phyloP scores from a whole-genome alignment of 1,140 invertebrate genomes.

The Maconellicoccus hirsutus region DNA sequence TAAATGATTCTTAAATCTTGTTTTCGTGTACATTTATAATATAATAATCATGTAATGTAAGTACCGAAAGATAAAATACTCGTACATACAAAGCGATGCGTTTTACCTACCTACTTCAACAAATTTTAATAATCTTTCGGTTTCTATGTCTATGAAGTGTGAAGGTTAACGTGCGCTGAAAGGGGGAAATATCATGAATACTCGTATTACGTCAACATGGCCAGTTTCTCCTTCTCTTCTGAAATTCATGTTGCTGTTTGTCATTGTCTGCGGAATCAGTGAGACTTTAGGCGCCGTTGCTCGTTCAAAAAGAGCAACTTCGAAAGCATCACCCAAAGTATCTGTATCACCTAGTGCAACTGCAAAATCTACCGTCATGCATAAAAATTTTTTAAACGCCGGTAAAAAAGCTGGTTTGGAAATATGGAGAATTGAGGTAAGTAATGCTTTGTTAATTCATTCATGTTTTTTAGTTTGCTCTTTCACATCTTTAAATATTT shows the following conservation, averaged over 20 bases:
- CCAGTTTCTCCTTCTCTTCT: not conserved
- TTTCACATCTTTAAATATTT: too few species aligned
- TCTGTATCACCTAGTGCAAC: not conserved
- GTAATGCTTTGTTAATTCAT: constrained; percentile 25
- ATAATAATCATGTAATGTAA: too few species aligned
- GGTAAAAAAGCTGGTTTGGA: constrained; percentile 48
- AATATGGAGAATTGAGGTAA: constrained; percentile 57
- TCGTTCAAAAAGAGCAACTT: not conserved
- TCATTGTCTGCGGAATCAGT: not conserved
- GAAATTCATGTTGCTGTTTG: not conserved
- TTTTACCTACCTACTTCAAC: too few species aligned
- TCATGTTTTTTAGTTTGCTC: too few species aligned
- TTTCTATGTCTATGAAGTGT: constrained; percentile 9
- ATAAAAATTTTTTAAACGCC: constrained; percentile 37
- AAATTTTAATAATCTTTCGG: not conserved
- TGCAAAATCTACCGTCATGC: constrained; percentile 28
- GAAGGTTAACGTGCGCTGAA: constrained; percentile 10
- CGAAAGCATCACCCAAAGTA: not conserved
- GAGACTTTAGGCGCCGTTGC: not conserved
- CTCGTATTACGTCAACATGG: not conserved
- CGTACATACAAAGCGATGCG: too few species aligned
- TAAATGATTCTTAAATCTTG: too few species aligned
- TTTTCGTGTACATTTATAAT: too few species aligned
- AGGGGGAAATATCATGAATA: not conserved
- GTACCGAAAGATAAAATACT: too few species aligned